These are phyloP conservation scores for Muscidifurax raptorellus DNA, from an alignment of 1,140 invertebrate genomes.

Conservation along the genomic window DNA sequence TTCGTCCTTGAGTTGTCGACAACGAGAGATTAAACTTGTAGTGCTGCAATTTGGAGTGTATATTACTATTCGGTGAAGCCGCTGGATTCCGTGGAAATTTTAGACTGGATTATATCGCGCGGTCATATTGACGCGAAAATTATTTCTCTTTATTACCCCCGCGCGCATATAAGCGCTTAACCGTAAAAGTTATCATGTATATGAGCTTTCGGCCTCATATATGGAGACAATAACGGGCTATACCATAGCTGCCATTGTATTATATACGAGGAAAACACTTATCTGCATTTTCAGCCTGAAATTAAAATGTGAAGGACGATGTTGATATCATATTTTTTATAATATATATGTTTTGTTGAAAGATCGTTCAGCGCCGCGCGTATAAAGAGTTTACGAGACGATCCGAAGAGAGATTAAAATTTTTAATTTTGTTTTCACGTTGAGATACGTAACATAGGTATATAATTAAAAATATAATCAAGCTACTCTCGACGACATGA, in stretches of 20 bases:
- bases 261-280: background rate
- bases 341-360: no score
- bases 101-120: background rate
- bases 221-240: background rate
- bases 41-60: background rate
- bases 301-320: no score
- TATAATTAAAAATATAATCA: conserved; percentile 5
- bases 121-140: background rate
- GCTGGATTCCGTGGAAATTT: background rate
- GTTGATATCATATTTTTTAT: no score
- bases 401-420: background rate
- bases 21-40: no score
- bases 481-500: background rate
- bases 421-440: no score
- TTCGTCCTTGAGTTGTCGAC: no score
- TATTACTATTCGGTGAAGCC: background rate
- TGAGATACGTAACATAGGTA: no score
- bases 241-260: background rate
- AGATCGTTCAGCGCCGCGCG: no score
- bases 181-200: background rate
- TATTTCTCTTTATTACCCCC: background rate
- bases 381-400: background rate
- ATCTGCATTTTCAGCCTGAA: background rate
- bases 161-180: background rate
- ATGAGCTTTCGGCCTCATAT: background rate